Evolutionary conservation across 2,113 vertebrate species (phyloP).

Genomic region (Rhegmatorhina hoffmannsi): DNA sequence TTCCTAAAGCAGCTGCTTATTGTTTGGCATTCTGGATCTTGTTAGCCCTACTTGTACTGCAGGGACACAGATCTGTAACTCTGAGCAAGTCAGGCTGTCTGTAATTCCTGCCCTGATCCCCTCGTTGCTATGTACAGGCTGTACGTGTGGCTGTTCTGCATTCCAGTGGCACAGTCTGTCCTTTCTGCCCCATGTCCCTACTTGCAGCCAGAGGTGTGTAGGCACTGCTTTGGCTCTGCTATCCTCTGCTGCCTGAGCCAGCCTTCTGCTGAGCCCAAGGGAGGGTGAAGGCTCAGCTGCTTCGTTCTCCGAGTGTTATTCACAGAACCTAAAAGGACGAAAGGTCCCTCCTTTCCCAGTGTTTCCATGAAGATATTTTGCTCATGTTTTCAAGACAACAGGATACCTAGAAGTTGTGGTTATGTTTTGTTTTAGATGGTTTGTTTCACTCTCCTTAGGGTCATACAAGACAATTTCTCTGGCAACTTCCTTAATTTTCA

Average conservation of each 20-base stretch:
- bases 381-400: neutral
- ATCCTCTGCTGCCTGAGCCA: accelerated
- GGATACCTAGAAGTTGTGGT: neutral
- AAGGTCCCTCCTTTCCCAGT: neutral
- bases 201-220: neutral
- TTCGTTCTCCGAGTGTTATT: neutral
- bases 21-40: neutral
- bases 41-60: neutral
- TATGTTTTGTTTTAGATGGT: neutral
- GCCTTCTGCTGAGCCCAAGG: neutral
- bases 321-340: neutral
- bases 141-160: neutral
- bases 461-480: neutral
- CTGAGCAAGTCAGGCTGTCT: neutral
- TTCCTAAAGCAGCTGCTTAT: neutral
- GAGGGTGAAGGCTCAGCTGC: neutral
- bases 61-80: neutral
- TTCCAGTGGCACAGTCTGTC: neutral
- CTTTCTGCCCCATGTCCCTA: neutral
- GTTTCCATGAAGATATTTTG: neutral
- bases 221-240: neutral
- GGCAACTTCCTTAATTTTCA: neutral
- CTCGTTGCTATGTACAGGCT: accelerated
- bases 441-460: neutral
- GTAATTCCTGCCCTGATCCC: neutral